Base-by-base conservation (phyloP, 2,797 vertebrate species). In the Orestias chungarensis region DNA sequence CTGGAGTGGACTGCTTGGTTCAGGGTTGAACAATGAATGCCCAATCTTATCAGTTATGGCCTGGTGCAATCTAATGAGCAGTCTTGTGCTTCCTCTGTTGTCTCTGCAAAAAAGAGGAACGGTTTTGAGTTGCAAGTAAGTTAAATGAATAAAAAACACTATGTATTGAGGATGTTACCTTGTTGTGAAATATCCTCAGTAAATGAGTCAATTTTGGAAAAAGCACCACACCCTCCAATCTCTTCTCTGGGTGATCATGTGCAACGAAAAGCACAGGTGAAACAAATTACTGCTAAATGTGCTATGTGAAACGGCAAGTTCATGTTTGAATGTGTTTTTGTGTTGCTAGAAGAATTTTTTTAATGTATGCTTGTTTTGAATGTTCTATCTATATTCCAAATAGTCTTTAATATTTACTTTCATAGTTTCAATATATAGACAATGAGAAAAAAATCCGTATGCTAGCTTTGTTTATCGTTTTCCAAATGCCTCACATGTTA, bases 11-110 rank as follows among this genome's bases (percentile, higher is more conserved):
- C 3, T 0, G 9, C 42, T n/a, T n/a, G 0, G 5, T 0, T 15
- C 14, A 1, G 0, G 6, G 1, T 0, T 17, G 14, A 1, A 23
- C 0, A 3, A 0, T 2, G 0, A 0, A 0, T 88, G 84, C 65
- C 1, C 68, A 0, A 0, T 29, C 1, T 0, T 59, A 0, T 25
- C 43, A 1, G 17, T 20, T 0, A 4, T 0, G 7, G 2, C 18
- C 3, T 82, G 59, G 54, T 27, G 73, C 5, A 71, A 33, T 0
- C 0, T 84, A 2, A 78, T 73, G 0, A 27, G 74, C 35, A 82
- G n/a, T 54, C 49, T 86, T 27, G 73, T 82, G 15, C 44, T 74
- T 14, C 83, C 87, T 17, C 20, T 84, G 43, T 6, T 81, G 52
- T 89, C 84, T 40, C 68, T 87, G 1, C 57, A 68, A 11, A 82